phyloP scores from a whole-genome alignment of 92 coral and sea anemone genomes.

The Actinernus sp. region DNA sequence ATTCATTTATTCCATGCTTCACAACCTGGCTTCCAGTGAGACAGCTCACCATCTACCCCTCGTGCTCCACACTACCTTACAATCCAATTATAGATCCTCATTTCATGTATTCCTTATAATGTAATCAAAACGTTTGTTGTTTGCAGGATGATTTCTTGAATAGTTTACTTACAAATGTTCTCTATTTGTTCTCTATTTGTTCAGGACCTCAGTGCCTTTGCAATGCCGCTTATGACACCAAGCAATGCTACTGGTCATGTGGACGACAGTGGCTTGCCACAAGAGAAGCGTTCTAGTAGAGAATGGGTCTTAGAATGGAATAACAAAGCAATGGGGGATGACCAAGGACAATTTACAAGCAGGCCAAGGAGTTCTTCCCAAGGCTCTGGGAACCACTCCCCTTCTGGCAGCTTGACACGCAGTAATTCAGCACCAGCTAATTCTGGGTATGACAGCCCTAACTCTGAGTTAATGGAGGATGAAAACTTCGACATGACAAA shows the following conservation, averaged over 20 bases:
- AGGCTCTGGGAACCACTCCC: conserved; percentile 61
- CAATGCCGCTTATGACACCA: conserved; percentile 45
- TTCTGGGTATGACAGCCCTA: conserved; percentile 49
- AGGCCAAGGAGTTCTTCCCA: conserved; percentile 74
- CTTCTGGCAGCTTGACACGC: conserved; percentile 65
- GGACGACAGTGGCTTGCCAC: conserved; percentile 47
- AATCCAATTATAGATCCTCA: too few species aligned
- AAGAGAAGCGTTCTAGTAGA: conserved; percentile 82
- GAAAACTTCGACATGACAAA: conserved; percentile 60
- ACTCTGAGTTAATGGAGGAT: conserved; percentile 79
- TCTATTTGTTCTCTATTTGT: neutral
- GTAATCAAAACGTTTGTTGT: too few species aligned
- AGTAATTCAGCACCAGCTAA: conserved; percentile 71
- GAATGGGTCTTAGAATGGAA: conserved; percentile 97
- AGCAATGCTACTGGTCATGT: neutral
- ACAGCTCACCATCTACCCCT: too few species aligned
- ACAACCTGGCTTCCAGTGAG: too few species aligned
- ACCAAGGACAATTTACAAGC: conserved; percentile 27
- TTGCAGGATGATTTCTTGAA: too few species aligned
- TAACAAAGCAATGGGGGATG: conserved; percentile 66
- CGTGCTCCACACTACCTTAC: too few species aligned
- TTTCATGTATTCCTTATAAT: too few species aligned
- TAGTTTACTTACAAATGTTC: too few species aligned
- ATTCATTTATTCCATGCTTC: too few species aligned
- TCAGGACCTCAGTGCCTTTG: conserved; percentile 71